Percentiles rank a stretch among this genome's conserved stretches.
These are phyloP conservation scores for Plecotus auritus DNA, from an alignment of 2,113 vertebrate genomes.

Conservation along the genomic window DNA sequence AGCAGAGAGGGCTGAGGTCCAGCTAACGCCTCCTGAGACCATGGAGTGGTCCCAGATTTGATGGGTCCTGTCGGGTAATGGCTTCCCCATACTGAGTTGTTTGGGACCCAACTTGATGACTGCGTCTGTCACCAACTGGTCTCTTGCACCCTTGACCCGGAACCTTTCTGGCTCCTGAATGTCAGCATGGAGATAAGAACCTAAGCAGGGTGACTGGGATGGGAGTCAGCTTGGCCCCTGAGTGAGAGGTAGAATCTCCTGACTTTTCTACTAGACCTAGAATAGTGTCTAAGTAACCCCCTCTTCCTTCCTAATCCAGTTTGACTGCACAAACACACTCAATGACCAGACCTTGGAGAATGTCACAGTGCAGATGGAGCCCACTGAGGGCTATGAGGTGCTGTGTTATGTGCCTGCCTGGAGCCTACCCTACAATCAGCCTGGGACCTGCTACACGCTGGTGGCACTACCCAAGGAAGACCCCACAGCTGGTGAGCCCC, in stretches of 20 bases:
- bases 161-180: neutral
- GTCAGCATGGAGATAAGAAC: neutral
- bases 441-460: constrained; percentile 84
- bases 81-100: neutral
- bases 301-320: constrained; percentile 70
- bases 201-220: neutral
- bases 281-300: neutral
- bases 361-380: constrained; percentile 87
- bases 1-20: neutral
- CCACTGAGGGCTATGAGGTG: constrained; percentile 86
- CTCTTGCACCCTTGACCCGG: neutral
- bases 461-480: constrained; percentile 85
- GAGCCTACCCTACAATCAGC: constrained; percentile 86
- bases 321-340: constrained; percentile 87
- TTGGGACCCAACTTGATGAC: neutral
- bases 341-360: constrained; percentile 87
- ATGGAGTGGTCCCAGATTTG: neutral
- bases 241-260: neutral
- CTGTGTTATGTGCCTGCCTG: constrained; percentile 81
- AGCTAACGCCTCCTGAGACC: neutral
- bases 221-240: neutral
- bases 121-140: neutral
- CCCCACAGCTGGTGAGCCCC: constrained; percentile 79
- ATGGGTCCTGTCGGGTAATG: neutral
- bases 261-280: neutral